Base-by-base conservation (phyloP, 2,113 vertebrate genomes). In the Beaufortia kweichowensis region DNA sequence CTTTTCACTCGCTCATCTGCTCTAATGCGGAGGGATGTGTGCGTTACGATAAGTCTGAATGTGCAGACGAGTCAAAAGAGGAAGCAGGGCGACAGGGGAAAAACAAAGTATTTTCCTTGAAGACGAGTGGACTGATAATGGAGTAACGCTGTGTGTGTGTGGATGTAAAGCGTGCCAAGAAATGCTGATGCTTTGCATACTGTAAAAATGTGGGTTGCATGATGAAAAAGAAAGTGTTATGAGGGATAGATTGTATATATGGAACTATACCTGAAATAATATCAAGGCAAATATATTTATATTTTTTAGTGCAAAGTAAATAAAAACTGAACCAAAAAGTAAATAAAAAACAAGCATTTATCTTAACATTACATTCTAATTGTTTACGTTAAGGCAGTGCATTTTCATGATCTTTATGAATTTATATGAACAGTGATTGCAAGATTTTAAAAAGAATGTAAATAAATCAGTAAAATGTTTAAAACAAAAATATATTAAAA, bases 1-100 rank as follows among this genome's bases (percentile, higher is more conserved):
- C 41, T 75, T 65, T 50, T 75, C 76, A 75, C 6, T n/a, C 24
- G 64, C 70, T 79, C 46, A 67, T 72, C 77, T 21, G 28, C 67
- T 73, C n/a, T 59, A 78, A 53, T 43, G 59, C 29, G 17, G 31
- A 2, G 48, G n/a, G 31, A 76, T 41, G 62, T 65, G 73, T 29
- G 41, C 23, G 5, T 61, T 59, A 50, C 46, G 69, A 78, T 63
- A 77, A 65, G 57, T 77, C 48, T 76, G 72, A 75, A 33, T 23
- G 28, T 59, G 69, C 50, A 39, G n/a, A 15, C 56, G 24, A 57
- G 21, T 33, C 46, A 26, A 53, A 31, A 28, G 29, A 70, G 57
- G 23, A 0, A 19, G 35, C 24, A 65, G 55, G 21, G 56, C 5
- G 43, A 6, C 8, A 24, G 35, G 41, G 33, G 17, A 15, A 39